Conservation (phyloP, 2,888 invertebrate genomes). For the Folsomia candida region DNA sequence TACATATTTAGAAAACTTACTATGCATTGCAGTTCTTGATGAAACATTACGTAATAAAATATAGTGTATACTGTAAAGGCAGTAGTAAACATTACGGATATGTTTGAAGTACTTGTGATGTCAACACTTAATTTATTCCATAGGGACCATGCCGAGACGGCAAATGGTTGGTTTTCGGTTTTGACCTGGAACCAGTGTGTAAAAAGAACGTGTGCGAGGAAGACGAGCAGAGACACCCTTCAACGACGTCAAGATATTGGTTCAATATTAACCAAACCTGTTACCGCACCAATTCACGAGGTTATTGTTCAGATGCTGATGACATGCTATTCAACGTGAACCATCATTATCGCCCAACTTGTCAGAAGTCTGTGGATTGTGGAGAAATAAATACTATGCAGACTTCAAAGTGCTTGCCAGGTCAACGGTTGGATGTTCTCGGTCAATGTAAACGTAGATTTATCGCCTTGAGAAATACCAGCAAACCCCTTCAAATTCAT, state of each 20-base stretch:
- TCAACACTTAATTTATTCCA: not conserved
- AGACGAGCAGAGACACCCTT: slow-evolving; percentile 20
- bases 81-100: not conserved
- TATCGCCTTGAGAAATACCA: slow-evolving; percentile 11
- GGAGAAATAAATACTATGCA: not conserved
- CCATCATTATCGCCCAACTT: slow-evolving; percentile 43
- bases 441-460: slow-evolving; percentile 35
- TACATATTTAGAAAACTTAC: too few relatives aligned
- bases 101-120: not conserved
- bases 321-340: slow-evolving; percentile 38
- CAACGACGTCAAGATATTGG: slow-evolving; percentile 29
- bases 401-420: slow-evolving; percentile 38
- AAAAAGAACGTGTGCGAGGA: slow-evolving; percentile 23
- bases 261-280: slow-evolving; percentile 27
- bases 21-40: too few relatives aligned
- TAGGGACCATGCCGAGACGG: slow-evolving; percentile 38
- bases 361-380: slow-evolving; percentile 29
- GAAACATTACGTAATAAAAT: not conserved
- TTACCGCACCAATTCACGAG: slow-evolving; percentile 30
- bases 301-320: slow-evolving; percentile 25
- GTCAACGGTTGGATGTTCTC: slow-evolving; percentile 38
- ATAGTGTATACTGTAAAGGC: not conserved
- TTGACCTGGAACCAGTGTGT: slow-evolving; percentile 37
- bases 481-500: slow-evolving; percentile 15
- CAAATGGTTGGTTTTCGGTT: slow-evolving; percentile 39